Evolutionary conservation across 1,140 invertebrate genomes (phyloP), one percentile per base, ranked within the genome.

Genomic region (Pseudoatta argentina): DNA sequence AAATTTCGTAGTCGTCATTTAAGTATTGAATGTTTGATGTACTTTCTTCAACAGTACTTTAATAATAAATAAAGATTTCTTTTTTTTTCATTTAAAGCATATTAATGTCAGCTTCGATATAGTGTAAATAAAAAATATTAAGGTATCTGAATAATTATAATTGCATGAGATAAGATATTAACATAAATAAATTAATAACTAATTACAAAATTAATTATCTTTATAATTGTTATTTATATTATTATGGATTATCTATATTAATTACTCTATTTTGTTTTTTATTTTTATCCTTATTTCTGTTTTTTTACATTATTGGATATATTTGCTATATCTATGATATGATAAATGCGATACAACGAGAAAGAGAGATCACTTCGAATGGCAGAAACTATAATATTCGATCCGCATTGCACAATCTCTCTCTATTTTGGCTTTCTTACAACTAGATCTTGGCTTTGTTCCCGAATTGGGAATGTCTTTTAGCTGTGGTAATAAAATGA

Each of bases 351-450:
- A 66, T 39, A 27, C 14, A 55, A 27, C 24, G 44, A 57, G 8
- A 73, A 63, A 44, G 59, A 30, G 34, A 67, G 34, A 88, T 76
- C 14, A 63, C 18, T 18, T 76, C 12, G 57, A 51, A 24, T 27
- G 61, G 79, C 27, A 61, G 30, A 48, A 73, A 77, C 34, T 79
- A 39, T 39, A 61, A 83, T 27, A 59, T 67, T 85, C 67, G 71
- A 81, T 89, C 87, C 61, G 83, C 87, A 91, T 92, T 92, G 89
- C 76, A 51, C 85, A 92, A 92, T 86, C 79, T 51, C 79, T 51
- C 83, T 91, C 89, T 92, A 91, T 92, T 92, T 92, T 85, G 59
- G 87, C 86, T 88, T 86, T 91, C 76, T 86, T 86, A 88, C 85
- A 53, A 73, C 88, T 76, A 88, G 64, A 75, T 85, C 63, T 92